phyloP scores from a whole-genome alignment of 2,797 vertebrate species.

The Hafferia zeledoni region DNA sequence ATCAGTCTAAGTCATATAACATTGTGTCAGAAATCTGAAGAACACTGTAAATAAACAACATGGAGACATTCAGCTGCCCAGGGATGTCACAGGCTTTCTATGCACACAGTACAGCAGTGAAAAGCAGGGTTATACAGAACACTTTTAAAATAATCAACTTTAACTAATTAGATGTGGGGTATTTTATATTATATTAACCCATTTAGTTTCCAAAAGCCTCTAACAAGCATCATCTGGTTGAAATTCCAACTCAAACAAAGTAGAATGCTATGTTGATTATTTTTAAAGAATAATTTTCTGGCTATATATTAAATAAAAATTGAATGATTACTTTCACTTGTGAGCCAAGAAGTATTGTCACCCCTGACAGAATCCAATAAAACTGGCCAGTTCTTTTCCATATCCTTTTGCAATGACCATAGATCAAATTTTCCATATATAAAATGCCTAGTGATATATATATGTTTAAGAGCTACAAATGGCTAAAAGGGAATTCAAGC shows the following conservation, averaged over 20 bases:
- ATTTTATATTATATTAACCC: neutral
- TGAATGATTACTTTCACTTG: constrained; percentile 37
- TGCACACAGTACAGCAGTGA: neutral
- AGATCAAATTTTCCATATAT: constrained; percentile 21
- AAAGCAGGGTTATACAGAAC: neutral
- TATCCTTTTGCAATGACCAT: neutral
- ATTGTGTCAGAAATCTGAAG: neutral
- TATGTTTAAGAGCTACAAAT: constrained; percentile 9
- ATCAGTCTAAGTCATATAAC: neutral
- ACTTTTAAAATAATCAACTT: neutral
- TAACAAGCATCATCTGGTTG: constrained; percentile 31
- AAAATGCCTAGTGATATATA: constrained; percentile 5
- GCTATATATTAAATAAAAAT: constrained; percentile 22
- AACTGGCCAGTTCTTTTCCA: constrained; percentile 20
- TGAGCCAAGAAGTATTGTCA: constrained; percentile 43
- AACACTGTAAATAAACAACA: neutral
- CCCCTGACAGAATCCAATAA: constrained; percentile 37
- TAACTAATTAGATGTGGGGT: neutral
- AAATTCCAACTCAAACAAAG: constrained; percentile 15
- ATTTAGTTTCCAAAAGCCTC: neutral
- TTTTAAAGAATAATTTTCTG: constrained; percentile 28
- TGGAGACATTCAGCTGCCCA: neutral
- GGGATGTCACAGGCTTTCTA: neutral
- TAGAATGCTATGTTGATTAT: constrained; percentile 10
- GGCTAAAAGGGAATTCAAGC: constrained; percentile 1